Evolutionary conservation across 2,888 invertebrate genomes (phyloP).

Genomic region (Thymelicus lineola): DNA sequence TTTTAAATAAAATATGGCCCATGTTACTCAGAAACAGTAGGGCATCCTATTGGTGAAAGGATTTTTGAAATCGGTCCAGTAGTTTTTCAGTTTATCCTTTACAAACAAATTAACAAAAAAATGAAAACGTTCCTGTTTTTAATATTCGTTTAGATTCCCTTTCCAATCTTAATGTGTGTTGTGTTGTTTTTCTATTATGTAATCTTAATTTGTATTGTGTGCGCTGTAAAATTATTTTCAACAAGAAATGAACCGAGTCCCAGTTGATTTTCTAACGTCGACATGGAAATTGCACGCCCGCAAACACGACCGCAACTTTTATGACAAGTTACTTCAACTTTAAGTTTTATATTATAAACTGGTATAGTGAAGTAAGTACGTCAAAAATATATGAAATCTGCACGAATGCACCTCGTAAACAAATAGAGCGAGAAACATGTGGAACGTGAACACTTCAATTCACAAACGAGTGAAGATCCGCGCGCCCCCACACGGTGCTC

Average conservation of each 20-base stretch:
- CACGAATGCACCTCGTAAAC: slow-evolving; percentile 23
- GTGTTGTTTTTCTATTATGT: neutral
- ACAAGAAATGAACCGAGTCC: slow-evolving; percentile 48
- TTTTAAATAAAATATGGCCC: no score
- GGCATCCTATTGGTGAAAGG: no score
- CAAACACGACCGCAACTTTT: slow-evolving; percentile 54
- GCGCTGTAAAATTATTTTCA: slow-evolving; percentile 1
- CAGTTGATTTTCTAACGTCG: slow-evolving; percentile 58
- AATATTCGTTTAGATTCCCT: no score
- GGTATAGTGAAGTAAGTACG: slow-evolving; percentile 17
- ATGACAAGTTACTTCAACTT: slow-evolving; percentile 56
- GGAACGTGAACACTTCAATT: slow-evolving; percentile 57
- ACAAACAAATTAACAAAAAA: no score
- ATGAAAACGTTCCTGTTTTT: no score
- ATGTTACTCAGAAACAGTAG: no score
- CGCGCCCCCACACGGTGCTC: slow-evolving; percentile 65
- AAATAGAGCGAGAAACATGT: slow-evolving; percentile 36
- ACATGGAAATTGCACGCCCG: slow-evolving; percentile 62
- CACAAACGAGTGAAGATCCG: slow-evolving; percentile 72
- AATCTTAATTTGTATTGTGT: neutral
- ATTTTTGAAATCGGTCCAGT: no score
- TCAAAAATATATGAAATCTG: slow-evolving; percentile 29
- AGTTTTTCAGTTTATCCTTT: no score
- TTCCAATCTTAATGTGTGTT: neutral
- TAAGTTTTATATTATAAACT: slow-evolving; percentile 56